Evolutionary conservation across 2,113 vertebrate genomes (phyloP), one percentile per base, ranked within the genome.

Genomic region (Mesitornis unicolor): DNA sequence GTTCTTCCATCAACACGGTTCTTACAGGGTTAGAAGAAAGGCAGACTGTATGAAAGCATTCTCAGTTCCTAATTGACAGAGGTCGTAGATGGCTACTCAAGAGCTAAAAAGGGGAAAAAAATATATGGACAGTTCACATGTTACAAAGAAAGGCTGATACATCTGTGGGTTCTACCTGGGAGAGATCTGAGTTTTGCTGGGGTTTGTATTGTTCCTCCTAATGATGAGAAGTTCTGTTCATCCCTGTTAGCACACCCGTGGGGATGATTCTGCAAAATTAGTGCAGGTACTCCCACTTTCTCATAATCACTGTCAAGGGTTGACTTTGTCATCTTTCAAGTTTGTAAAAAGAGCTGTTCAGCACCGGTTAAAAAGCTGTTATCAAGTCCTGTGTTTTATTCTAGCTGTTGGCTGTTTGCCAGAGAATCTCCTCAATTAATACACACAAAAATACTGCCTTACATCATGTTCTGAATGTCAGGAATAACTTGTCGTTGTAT

Each of bases 81-180:
- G 18, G 24, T 69, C 33, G 50, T 83, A 22, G 17, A 38, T 80
- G 25, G 19, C 12, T 54, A 16, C 50, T 86, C 6, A 48, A 69
- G 57, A 77, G 9, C 25, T 76, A 18, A 69, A 78, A 90, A 20
- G 0, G 5, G 16, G 1, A 10, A 48, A 79, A 45, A 81, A 36
- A 29, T 1, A 26, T 7, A 3, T 0, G 3, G 38, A 53, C 14
- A 53, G 18, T 69, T 71, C 75, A 57, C 0, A 1, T 36, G 11
- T 86, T 90, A 14, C 11, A 80, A 79, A 84, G 67, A 60, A 80
- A 86, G 86, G 24, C 19, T 1, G 1, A 40, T 43, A 13, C 1
- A 29, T 40, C 3, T 42, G 2, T 51, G 59, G 88, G 5, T 36
- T 69, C 28, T 87, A 9, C 16, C 35, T 68, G 31, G 26, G 36